Conservation (phyloP, 2,113 vertebrate species). For the Rattus rattus region DNA sequence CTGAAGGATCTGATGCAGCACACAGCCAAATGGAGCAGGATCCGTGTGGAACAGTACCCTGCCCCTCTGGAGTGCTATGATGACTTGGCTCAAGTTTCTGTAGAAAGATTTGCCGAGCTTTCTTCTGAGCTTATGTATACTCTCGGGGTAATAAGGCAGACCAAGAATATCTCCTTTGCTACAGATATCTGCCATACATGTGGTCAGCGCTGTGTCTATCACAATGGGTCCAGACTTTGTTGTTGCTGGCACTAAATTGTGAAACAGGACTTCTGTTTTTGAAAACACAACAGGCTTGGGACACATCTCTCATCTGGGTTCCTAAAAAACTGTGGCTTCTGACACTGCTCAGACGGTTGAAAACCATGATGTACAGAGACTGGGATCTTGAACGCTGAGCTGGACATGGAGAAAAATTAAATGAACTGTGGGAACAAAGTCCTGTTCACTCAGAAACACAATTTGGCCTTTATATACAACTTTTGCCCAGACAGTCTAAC, state of each 20-base stretch:
- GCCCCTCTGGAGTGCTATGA: background rate
- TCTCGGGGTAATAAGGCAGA: background rate
- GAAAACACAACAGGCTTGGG: background rate
- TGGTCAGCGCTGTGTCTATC: background rate
- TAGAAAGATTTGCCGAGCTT: background rate
- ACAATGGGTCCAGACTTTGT: background rate
- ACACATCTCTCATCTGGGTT: background rate
- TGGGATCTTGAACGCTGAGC: background rate
- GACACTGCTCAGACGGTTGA: background rate
- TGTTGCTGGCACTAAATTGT: background rate
- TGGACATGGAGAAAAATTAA: background rate
- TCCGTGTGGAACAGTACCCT: background rate
- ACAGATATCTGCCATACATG: background rate
- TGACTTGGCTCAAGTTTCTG: background rate
- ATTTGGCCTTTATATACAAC: rapidly evolving
- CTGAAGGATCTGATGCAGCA: background rate
- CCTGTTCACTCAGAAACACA: no score
- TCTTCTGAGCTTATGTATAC: background rate
- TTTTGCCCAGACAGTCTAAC: background rate
- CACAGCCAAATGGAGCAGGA: background rate
- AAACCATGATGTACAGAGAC: background rate
- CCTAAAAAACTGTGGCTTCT: no score
- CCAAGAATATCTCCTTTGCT: background rate
- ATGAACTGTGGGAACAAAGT: background rate
- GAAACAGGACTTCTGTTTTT: background rate